Base-by-base conservation (phyloP, 2,888 invertebrate genomes). In the Eupithecia dodoneata region DNA sequence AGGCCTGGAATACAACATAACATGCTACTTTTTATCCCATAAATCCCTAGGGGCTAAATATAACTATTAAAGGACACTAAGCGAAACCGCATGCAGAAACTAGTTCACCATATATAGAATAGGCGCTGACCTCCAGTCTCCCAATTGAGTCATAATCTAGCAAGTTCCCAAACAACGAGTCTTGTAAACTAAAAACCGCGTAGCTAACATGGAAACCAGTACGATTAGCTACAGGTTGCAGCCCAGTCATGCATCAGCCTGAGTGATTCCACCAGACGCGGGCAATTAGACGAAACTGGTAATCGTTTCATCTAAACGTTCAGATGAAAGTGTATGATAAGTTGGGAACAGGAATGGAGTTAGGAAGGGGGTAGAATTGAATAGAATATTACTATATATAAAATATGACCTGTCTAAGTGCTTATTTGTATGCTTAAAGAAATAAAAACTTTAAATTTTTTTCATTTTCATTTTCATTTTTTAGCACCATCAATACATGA, bases 311-410 rank as follows among this genome's bases (percentile, higher is more conserved):
- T 94, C 93, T 91, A 87, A 89, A 88, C 85, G 87, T 85, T 88
- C 84, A 94, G 95, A 95, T 95, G 94, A 95, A 95, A 95, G 94
- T 93, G 84, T 82, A 83, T 86, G 94, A 95, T 94, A 94, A 87
- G 59, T 69, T 71, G 67, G 10, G 80, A 75, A 83, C 71, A 75
- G 78, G 66, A 67, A n/a, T 52, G 70, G 47, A 70, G 47, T 4
- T 47, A 70, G 70, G 67, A 18, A 42, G 7, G 41, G 42, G 66
- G 66, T 30, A 30, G 0, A 30, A 30, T 30, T 1, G 1, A 30
- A 30, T 30, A 30, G 30, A 30, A 30, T 30, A 30, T 30, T n/a
- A n/a, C n/a, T n/a, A n/a, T n/a, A n/a, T n/a, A n/a, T n/a, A n/a
- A n/a, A n/a, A n/a, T n/a, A n/a, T n/a, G n/a, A n/a, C n/a, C n/a